Base-by-base conservation (phyloP, 2,888 invertebrate genomes). In the Auanema sp. region DNA sequence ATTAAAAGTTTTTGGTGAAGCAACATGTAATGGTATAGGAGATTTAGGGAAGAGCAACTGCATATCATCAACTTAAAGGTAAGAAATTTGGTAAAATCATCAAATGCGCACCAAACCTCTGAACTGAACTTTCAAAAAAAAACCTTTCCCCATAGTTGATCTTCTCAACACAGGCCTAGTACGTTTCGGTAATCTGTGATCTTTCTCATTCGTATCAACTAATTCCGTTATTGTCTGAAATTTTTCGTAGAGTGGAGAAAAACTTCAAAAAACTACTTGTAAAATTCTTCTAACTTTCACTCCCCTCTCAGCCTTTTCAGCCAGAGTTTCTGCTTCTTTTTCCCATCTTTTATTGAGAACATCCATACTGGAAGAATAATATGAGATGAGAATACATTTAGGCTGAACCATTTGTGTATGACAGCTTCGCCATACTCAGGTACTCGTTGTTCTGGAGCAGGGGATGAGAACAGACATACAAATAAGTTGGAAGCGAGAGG, bases 201-300 rank as follows among this genome's bases (percentile, higher is more conserved):
- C 57, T 1, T 16, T 24, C n/a, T 62, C 62, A 21, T 33, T 62
- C 41, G 24, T 62, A n/a, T 62, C 62, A 2, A 62, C 57, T 5
- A 62, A 14, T 16, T 57, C 56, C 8, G 50, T 44, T 21, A 62
- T 62, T 1, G 57, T 33, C 49, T 57, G 21, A n/a, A 62, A 16
- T 41, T 54, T 47, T 55, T 53, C 25, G 3, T 21, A 33, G 12
- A 16, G 1, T 11, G 23, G 33, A 2, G 3, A 10, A 53, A 3
- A 40, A 33, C 11, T 1, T 3, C 10, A 23, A 1, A 23, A 52
- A 23, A n/a, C 24, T 21, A 53, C 53, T 3, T 40, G 53, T 23
- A 24, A 2, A 6, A 53, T 53, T 16, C 40, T 14, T n/a, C 11
- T 21, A 23, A 21, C 16, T 23, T n/a, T 18, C 6, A 52, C 6